phyloP scores from a whole-genome alignment of 2,888 invertebrate genomes.

The Drosophila mimica region DNA sequence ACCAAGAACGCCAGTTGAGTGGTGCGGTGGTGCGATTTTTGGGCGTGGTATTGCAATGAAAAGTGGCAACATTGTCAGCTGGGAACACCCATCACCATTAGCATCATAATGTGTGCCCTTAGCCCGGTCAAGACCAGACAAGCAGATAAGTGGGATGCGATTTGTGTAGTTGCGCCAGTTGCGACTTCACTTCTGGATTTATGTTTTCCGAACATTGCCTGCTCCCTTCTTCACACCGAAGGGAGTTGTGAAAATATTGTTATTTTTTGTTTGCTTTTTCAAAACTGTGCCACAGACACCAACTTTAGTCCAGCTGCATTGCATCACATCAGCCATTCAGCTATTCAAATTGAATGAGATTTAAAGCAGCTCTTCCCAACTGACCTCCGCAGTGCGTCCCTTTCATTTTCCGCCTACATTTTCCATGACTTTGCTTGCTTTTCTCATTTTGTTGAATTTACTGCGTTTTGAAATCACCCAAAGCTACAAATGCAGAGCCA shows the following conservation, averaged over 20 bases:
- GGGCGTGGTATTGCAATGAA: not conserved
- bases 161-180: slow-evolving; percentile 25
- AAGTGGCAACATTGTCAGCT: slow-evolving; percentile 5
- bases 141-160: slow-evolving; percentile 12
- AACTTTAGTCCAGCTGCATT: slow-evolving; percentile 19
- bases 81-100: slow-evolving; percentile 29
- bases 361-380: not conserved
- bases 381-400: not conserved
- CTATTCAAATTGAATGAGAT: not conserved
- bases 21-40: not conserved
- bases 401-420: not conserved
- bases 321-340: slow-evolving; percentile 11
- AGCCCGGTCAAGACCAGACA: slow-evolving; percentile 11
- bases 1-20: slow-evolving; percentile 28
- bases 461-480: slow-evolving; percentile 10
- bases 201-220: slow-evolving; percentile 30
- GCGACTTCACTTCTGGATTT: slow-evolving; percentile 10
- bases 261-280: no score
- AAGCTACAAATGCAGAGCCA: slow-evolving; percentile 4
- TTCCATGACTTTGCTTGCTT: not conserved
- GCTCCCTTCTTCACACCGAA: not conserved
- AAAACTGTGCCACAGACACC: slow-evolving; percentile 17
- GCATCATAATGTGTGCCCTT: slow-evolving; percentile 26
- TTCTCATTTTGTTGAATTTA: slow-evolving; percentile 18
- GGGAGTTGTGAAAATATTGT: not conserved